phyloP scores from a whole-genome alignment of 2,797 vertebrate genomes.

The Eospalax fontanierii region DNA sequence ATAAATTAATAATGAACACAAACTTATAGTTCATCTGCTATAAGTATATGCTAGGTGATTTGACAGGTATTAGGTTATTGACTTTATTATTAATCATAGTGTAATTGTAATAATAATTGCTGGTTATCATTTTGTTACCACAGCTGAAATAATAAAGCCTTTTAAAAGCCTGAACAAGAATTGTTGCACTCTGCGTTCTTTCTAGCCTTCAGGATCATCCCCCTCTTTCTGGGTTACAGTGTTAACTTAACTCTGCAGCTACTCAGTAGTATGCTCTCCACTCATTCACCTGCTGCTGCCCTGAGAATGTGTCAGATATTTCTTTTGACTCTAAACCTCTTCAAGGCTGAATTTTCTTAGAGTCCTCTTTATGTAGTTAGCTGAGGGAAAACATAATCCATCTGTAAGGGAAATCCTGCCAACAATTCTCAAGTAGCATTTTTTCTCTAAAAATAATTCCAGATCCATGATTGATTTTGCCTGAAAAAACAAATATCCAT shows the following conservation, averaged over 20 bases:
- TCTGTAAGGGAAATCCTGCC: neutral
- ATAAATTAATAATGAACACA: neutral
- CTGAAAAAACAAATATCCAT: neutral
- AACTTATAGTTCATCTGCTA: neutral
- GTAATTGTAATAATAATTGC: neutral
- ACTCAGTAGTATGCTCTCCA: neutral
- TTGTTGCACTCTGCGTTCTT: accelerated
- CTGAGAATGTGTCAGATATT: neutral
- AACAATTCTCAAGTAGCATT: neutral
- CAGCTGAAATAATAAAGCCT: neutral
- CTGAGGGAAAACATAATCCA: neutral
- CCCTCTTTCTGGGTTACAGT: neutral
- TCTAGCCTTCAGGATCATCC: neutral
- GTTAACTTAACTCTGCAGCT: neutral
- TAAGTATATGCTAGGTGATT: neutral
- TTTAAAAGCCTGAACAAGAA: neutral
- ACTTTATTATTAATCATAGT: neutral
- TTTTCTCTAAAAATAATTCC: neutral
- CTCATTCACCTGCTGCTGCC: neutral
- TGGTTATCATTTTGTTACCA: neutral
- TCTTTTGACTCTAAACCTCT: neutral
- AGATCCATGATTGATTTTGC: neutral
- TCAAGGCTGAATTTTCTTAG: neutral
- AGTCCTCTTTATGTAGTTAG: neutral
- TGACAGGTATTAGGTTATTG: neutral